Evolutionary conservation across 2,888 invertebrate species (phyloP), one percentile per base, ranked within the genome.

Genomic region (Dendrolimus pini): DNA sequence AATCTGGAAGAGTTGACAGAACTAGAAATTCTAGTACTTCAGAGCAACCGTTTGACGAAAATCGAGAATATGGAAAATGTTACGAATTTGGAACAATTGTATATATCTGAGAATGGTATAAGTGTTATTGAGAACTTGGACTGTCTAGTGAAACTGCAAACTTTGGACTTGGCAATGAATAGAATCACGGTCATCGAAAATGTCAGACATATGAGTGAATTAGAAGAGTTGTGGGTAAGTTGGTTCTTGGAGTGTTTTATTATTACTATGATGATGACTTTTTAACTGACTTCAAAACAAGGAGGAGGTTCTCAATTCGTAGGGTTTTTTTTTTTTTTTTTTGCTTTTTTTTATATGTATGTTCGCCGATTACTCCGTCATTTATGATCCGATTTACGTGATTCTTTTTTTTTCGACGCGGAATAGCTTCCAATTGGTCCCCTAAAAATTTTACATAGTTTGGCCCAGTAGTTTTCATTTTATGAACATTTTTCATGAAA

Each of bases 191-290:
- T 83, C 2, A 94, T 99, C 64, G 93, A 95, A 62, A 97, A 97
- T 78, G 81, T 99, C 10, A 85, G 90, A 10, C 95, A 96, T 79
- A 92, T 99, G 71, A 78, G 69, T 1, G 89, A 94, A n/a, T 89
- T 99, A 63, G 95, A 97, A 75, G 99, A 99, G 83, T 93, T 99
- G 72, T 99, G 99, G 99, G 97, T 98, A 85, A 91, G 91, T 72
- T 59, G n/a, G 89, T 89, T 14, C 52, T 12, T 10, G 10, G 8
- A 8, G 53, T 52, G 10, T 54, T 56, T 52, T 52, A 13, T 14
- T n/a, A 54, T 18, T 18, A n/a, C 13, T 14, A 9, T 54, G 13
- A 54, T 54, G 9, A 9, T 53, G 7, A n/a, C n/a, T n/a, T n/a
- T n/a, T n/a, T n/a, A n/a, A n/a, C n/a, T n/a, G n/a, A n/a, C n/a